Conservation (phyloP, 2,113 vertebrate genomes). For the Anas platyrhynchos region DNA sequence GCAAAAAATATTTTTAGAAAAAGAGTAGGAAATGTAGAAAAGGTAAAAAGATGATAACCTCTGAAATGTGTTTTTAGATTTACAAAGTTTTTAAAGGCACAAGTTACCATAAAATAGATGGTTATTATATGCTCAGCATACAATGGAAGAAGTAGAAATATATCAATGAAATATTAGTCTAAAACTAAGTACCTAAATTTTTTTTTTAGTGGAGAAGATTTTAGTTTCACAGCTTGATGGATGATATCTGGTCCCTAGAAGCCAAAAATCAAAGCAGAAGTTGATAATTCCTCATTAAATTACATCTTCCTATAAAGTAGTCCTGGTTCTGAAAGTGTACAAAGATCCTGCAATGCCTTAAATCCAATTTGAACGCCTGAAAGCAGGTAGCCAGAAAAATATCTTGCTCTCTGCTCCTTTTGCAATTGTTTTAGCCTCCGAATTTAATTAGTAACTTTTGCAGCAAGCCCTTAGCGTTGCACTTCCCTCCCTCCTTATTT, state of each 20-base stretch:
- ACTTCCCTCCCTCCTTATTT: not conserved
- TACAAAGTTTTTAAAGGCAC: slow-evolving; percentile 85
- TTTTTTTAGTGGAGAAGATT: slow-evolving; percentile 70
- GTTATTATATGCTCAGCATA: slow-evolving; percentile 79
- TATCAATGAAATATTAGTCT: slow-evolving; percentile 70
- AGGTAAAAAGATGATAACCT: slow-evolving; percentile 79
- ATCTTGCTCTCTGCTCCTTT: not conserved
- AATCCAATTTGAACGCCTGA: not conserved
- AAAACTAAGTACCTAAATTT: slow-evolving; percentile 64
- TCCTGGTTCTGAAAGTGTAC: not conserved
- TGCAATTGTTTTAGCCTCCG: not conserved
- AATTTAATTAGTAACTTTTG: not conserved
- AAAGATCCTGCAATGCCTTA: not conserved
- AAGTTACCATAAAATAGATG: slow-evolving; percentile 76
- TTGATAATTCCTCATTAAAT: slow-evolving; percentile 44
- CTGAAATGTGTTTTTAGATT: slow-evolving; percentile 70
- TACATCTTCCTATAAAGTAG: slow-evolving; percentile 25
- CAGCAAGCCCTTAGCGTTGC: not conserved
- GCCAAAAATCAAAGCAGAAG: slow-evolving; percentile 52
- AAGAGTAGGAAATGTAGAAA: slow-evolving; percentile 79
- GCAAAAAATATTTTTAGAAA: slow-evolving; percentile 70
- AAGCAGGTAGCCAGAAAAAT: not conserved
- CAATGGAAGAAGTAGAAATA: slow-evolving; percentile 69
- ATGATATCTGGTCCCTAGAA: slow-evolving; percentile 71
- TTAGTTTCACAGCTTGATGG: slow-evolving; percentile 81